Conservation (phyloP, 2,113 vertebrate genomes). For the Myxocyprinus asiaticus region DNA sequence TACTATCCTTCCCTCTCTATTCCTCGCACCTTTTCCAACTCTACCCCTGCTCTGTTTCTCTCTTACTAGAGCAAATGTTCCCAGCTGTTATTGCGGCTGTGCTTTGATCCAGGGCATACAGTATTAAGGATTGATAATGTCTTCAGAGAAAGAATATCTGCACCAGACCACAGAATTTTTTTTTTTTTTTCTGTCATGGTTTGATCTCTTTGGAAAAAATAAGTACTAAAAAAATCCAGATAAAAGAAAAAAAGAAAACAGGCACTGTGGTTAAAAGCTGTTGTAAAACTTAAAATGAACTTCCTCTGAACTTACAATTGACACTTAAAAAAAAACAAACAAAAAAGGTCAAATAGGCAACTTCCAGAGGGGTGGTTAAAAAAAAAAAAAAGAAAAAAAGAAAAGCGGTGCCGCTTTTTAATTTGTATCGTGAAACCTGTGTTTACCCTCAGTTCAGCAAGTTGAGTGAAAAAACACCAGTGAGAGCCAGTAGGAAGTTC, state of each 20-base stretch:
- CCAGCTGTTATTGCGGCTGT: background rate
- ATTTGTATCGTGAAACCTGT: too few relatives aligned
- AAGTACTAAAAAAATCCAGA: background rate
- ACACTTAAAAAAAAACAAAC: background rate
- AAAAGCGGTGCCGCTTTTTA: too few relatives aligned
- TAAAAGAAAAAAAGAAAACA: background rate
- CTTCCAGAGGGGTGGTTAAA: conserved; percentile 19
- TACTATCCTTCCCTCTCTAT: conserved; percentile 4
- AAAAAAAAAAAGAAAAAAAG: too few relatives aligned
- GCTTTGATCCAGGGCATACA: conserved; percentile 21
- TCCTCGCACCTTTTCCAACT: too few relatives aligned
- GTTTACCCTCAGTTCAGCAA: background rate
- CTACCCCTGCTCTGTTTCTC: too few relatives aligned
- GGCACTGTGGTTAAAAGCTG: background rate
- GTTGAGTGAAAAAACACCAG: background rate
- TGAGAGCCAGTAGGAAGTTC: background rate
- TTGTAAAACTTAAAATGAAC: conserved; percentile 15
- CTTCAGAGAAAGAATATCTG: conserved; percentile 9
- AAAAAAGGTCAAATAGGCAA: background rate
- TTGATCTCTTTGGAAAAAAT: conserved; percentile 12
- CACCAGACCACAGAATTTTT: background rate
- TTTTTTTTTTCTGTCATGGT: background rate
- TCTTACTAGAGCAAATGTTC: background rate
- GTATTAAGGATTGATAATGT: background rate
- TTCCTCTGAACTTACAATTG: conserved; percentile 14